These are phyloP conservation scores for Drosophila persimilis DNA, from an alignment of 1,140 invertebrate species.

Conservation along the genomic window DNA sequence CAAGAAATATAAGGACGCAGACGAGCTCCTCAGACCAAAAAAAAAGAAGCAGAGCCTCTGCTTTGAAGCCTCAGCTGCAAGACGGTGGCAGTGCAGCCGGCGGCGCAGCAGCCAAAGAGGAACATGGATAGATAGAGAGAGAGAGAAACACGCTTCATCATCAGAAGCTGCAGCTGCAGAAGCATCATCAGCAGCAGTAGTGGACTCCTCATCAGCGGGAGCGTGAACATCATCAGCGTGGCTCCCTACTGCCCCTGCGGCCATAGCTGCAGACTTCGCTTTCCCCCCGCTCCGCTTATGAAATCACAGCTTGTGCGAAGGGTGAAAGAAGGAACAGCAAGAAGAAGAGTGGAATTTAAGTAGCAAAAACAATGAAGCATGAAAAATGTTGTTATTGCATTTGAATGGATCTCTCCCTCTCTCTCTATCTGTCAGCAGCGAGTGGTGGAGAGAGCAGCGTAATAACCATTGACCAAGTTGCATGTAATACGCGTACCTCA, in stretches of 20 bases:
- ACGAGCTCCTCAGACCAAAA: conserved; percentile 69
- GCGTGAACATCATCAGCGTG: conserved; percentile 53
- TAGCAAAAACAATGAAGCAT: conserved; percentile 33
- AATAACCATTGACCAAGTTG: conserved; percentile 25
- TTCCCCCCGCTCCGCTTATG: neutral
- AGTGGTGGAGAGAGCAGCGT: conserved; percentile 7
- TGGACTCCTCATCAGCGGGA: conserved; percentile 46
- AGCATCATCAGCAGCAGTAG: conserved; percentile 27
- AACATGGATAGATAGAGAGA: conserved; percentile 13
- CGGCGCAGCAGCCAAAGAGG: conserved; percentile 1
- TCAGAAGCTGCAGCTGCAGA: conserved; percentile 18
- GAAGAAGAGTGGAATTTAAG: conserved; percentile 52
- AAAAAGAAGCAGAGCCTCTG: conserved; percentile 7
- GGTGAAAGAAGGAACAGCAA: neutral
- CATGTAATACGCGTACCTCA: neutral
- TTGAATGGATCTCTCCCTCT: conserved; percentile 37
- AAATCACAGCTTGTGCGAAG: conserved; percentile 44
- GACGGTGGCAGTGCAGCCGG: too few relatives aligned
- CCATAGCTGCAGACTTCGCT: conserved; percentile 1
- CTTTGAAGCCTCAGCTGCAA: too few relatives aligned
- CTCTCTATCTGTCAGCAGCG: conserved; percentile 18
- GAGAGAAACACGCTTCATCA: conserved; percentile 28
- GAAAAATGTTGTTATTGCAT: conserved; percentile 50
- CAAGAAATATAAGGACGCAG: conserved; percentile 27
- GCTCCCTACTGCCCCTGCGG: conserved; percentile 55